These are phyloP conservation scores for Mus musculus DNA, from an alignment of 2,113 vertebrate species.

Conservation along the genomic window DNA sequence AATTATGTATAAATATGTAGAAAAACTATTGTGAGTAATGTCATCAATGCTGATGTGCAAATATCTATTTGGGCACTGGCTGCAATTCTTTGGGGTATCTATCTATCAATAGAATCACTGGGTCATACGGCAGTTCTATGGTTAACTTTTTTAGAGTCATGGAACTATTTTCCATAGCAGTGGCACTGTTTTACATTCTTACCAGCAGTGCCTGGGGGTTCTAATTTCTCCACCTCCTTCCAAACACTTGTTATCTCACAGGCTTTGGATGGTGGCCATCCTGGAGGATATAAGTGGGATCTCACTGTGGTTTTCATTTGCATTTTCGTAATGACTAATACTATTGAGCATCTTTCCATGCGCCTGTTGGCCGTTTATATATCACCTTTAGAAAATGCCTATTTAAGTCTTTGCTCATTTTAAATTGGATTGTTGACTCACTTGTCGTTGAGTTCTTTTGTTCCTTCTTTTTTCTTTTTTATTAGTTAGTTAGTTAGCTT, in stretches of 20 bases:
- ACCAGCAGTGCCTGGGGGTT: neutral
- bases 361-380: neutral
- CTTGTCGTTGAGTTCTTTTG: neutral
- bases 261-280: neutral
- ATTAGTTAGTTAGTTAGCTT: too few relatives aligned
- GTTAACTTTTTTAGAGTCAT: neutral
- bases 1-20: neutral
- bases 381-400: neutral
- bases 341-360: neutral
- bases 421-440: neutral
- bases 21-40: neutral
- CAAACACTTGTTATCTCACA: neutral
- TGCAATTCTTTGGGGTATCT: neutral
- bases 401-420: neutral
- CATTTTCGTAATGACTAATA: neutral
- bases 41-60: neutral
- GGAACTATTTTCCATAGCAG: neutral
- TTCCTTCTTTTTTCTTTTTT: too few relatives aligned
- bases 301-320: neutral
- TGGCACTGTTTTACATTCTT: neutral
- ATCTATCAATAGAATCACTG: neutral
- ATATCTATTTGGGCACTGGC: neutral
- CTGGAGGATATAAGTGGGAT: neutral
- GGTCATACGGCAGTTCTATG: neutral
- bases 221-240: slow-evolving; percentile 8